phyloP scores from a whole-genome alignment of 2,797 vertebrate species.

The Notoglanidium macrostoma region DNA sequence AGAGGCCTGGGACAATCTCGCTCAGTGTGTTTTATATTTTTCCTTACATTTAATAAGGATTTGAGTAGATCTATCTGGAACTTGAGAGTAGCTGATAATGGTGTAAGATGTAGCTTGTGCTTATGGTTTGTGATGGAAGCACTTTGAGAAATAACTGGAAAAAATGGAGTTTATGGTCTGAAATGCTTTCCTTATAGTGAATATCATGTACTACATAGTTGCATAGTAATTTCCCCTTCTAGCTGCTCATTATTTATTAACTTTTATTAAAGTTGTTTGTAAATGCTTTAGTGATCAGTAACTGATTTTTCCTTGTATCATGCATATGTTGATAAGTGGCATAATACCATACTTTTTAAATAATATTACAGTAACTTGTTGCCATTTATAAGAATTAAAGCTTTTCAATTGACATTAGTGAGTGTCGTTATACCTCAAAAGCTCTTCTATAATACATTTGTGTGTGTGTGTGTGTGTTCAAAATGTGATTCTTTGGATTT shows the following conservation, averaged over 20 bases:
- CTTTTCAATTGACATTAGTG: background rate
- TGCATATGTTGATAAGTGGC: background rate
- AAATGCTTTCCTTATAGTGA: background rate
- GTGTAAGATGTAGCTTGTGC: background rate
- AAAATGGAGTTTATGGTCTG: background rate
- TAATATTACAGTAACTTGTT: background rate
- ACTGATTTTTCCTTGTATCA: background rate
- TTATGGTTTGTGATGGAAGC: background rate
- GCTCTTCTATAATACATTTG: background rate
- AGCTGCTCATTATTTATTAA: background rate
- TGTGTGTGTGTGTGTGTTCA: background rate
- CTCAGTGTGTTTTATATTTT: conserved; percentile 14
- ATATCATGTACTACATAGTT: background rate
- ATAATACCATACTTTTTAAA: background rate
- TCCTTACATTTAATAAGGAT: conserved; percentile 20
- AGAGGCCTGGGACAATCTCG: conserved; percentile 17
- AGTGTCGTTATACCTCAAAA: background rate
- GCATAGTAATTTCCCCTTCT: background rate
- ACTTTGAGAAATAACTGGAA: background rate
- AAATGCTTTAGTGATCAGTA: background rate
- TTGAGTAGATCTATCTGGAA: background rate
- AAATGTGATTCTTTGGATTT: background rate
- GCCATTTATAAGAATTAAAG: background rate
- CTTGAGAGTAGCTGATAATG: conserved; percentile 2
- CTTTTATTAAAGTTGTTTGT: background rate